phyloP scores from a whole-genome alignment of 2,888 invertebrate species.

The Drosophila engyochracea region DNA sequence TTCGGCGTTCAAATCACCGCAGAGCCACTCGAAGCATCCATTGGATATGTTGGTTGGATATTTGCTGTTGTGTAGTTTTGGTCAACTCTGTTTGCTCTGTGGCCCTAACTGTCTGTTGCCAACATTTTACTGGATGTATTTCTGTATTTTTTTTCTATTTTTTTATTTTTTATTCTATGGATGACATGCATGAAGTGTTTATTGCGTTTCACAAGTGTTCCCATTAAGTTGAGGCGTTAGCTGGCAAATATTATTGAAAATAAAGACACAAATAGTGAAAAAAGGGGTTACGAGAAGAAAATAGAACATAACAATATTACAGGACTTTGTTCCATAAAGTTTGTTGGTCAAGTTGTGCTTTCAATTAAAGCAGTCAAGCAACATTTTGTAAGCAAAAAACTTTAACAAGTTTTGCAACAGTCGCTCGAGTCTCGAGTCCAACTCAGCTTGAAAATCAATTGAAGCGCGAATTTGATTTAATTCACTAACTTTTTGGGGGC shows the following conservation, averaged over 20 bases:
- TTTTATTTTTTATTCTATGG: slow-evolving; percentile 22
- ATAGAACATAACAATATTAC: slow-evolving; percentile 44
- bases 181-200: slow-evolving; percentile 70
- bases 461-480: slow-evolving; percentile 75
- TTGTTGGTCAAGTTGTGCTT: slow-evolving; percentile 39
- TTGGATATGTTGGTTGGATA: slow-evolving; percentile 10
- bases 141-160: not conserved
- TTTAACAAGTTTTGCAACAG: slow-evolving; percentile 46
- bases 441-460: slow-evolving; percentile 69
- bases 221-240: slow-evolving; percentile 46
- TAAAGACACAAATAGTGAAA: not conserved
- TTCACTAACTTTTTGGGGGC: slow-evolving; percentile 61
- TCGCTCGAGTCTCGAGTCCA: slow-evolving; percentile 34
- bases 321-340: slow-evolving; percentile 38
- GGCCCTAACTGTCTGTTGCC: slow-evolving; percentile 17
- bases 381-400: slow-evolving; percentile 49
- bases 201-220: slow-evolving; percentile 63
- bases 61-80: slow-evolving; percentile 21
- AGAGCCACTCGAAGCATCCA: slow-evolving; percentile 62
- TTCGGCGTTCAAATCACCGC: slow-evolving; percentile 70
- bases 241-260: slow-evolving; percentile 40
- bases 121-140: slow-evolving; percentile 21
- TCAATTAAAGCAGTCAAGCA: slow-evolving; percentile 63
- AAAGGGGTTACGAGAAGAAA: not conserved
- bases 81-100: slow-evolving; percentile 35